These are phyloP conservation scores for Allophyes oxyacanthae DNA, from an alignment of 2,888 invertebrate species.

Conservation along the genomic window DNA sequence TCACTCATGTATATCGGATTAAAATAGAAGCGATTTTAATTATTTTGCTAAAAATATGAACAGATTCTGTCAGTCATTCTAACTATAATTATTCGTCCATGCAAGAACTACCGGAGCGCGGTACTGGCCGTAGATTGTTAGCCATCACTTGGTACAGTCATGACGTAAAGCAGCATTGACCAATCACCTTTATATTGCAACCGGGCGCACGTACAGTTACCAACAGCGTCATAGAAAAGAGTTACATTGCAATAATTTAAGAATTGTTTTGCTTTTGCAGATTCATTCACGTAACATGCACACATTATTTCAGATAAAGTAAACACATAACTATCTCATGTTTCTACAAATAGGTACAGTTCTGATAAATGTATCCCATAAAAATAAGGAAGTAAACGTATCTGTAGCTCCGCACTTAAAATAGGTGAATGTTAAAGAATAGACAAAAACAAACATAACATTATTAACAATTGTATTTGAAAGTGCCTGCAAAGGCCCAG, in stretches of 20 bases:
- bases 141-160: conserved; percentile 22
- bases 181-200: conserved; percentile 40
- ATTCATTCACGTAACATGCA: conserved; percentile 5
- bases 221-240: conserved; percentile 26
- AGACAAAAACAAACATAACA: conserved; percentile 20
- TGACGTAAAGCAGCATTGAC: conserved; percentile 45
- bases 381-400: too few species aligned
- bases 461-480: too few species aligned
- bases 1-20: not conserved
- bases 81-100: conserved; percentile 38
- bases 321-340: conserved; percentile 1
- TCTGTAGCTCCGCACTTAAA: not conserved
- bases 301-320: conserved; percentile 20
- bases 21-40: conserved; percentile 8
- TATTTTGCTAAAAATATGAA: conserved; percentile 8
- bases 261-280: conserved; percentile 2
- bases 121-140: conserved; percentile 28
- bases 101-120: conserved; percentile 12
- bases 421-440: not conserved
- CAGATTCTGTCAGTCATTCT: conserved; percentile 21
- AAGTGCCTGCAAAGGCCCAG: too few species aligned
- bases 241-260: conserved; percentile 13
- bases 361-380: not conserved
- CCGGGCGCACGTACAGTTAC: conserved; percentile 29
- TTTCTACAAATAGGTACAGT: conserved; percentile 1